Evolutionary conservation across 2,888 invertebrate genomes (phyloP), one percentile per base, ranked within the genome.

Genomic region (Lithodes maja): DNA sequence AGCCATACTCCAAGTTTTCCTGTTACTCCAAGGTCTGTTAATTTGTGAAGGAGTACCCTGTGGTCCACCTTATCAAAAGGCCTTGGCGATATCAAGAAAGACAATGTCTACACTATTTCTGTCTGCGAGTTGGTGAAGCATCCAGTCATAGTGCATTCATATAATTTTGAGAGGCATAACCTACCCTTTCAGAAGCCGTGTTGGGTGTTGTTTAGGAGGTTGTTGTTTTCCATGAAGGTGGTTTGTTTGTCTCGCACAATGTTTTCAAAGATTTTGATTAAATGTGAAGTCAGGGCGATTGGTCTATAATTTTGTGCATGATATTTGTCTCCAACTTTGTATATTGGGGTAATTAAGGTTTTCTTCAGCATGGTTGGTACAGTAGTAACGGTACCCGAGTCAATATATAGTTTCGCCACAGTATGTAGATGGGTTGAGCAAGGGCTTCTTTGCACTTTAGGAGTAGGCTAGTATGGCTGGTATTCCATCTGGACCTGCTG

Each of bases 401-500:
- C 33, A 61, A 61, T 61, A 5, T 12, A 61, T 12, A 61, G 61
- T 61, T 61, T 61, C 61, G 5, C 61, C 61, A 61, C 61, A 61
- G 61, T 7, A 12, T 61, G 61, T 7, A 61, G 12, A 61, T 61
- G 61, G 61, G 61, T 61, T 61, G 7, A 7, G 61, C 61, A 12
- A 61, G 61, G 0, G 61, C 61, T 61, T 61, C 61, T 61, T 61
- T 61, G 61, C 61, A 12, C 12, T 61, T 61, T 12, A 61, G 61
- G 61, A 61, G 61, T 12, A 61, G 12, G 5, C 5, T 61, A 83
- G 83, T 50, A 74, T 55, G 55, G 81, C 12, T 15, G 81, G 81
- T 53, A 81, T 53, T n/a, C 81, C 81, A 81, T 81, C 81, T 61
- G 17, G 17, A 12, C 81, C 61, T 17, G 81, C 33, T 17, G 81